Evolutionary conservation across 1,140 invertebrate species (phyloP), one percentile per base, ranked within the genome.

Genomic region (Drosophila teissieri): DNA sequence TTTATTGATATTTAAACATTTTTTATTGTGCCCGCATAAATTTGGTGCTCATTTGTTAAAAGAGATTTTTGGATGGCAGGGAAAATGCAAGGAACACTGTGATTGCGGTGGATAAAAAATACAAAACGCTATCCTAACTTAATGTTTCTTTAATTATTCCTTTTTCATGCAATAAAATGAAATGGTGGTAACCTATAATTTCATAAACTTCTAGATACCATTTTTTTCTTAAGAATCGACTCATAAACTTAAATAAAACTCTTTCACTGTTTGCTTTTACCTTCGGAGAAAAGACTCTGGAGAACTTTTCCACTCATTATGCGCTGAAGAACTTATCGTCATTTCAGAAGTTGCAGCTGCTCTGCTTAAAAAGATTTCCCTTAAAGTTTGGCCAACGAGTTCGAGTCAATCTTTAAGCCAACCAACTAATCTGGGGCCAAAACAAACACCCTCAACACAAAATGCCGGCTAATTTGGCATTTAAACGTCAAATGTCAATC

Each of bases 401-500:
- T 70, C 11, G n/a, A 10, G 51, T 14, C 27, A 69, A 78, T 76
- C 64, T 79, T 83, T 53, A 73, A 77, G 73, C 42, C 57, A 58
- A 62, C 48, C 51, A 76, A 65, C 63, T 60, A 55, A 54, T 54
- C 37, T 22, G 24, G 12, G 12, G 8, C 40, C 15, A 45, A 45
- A 62, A 36, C 48, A 39, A 69, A 67, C 54, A 72, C n/a, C 42
- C 15, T 49, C 22, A n/a, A 52, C 54, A 58, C 61, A 58, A 86
- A 82, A 73, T 80, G 70, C 37, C 72, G 64, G 77, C 85, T 89
- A 84, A 89, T 89, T 89, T 89, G 84, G 84, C 80, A 89, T 84
- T 84, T 89, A 80, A 74, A 89, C 77, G 84, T 89, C 84, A 89
- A 89, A 89, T 80, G 84, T 89, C 84, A 89, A 84, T 89, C 84